A percentile compares a stretch with the other conserved stretches of the same genome.
phyloP scores from a whole-genome alignment of 2,113 vertebrate genomes.

The Takifugu bimaculatus region DNA sequence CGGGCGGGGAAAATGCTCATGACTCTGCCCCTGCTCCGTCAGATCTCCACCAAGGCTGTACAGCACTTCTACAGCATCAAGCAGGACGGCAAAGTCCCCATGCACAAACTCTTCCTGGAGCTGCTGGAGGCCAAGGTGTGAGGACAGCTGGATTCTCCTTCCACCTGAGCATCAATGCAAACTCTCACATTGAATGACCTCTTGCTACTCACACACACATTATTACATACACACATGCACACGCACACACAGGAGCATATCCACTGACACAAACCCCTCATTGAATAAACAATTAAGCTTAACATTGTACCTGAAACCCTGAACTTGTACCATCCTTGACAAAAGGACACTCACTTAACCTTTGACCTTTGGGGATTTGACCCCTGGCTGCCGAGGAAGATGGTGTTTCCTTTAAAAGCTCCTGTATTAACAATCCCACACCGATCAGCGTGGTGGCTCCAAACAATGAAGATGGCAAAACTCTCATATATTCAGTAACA shows the following conservation, averaged over 20 bases:
- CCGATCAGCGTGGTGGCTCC: conserved; percentile 35
- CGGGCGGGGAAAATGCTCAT: conserved; percentile 96
- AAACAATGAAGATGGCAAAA: conserved; percentile 45
- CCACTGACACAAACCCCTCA: conserved; percentile 31
- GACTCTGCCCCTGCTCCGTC: conserved; percentile 94
- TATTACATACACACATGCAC: not conserved
- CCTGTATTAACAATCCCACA: conserved; percentile 34
- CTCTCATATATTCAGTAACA: conserved; percentile 63
- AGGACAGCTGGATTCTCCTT: conserved; percentile 50
- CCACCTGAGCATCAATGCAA: conserved; percentile 33
- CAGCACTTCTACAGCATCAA: conserved; percentile 99
- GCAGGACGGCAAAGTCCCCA: conserved; percentile 99
- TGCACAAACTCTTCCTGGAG: conserved; percentile 99
- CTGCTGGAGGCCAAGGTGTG: conserved; percentile 99
- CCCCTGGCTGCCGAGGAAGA: conserved; percentile 35
- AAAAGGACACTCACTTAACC: conserved; percentile 46
- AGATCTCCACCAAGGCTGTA: conserved; percentile 98
- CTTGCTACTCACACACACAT: conserved; percentile 31
- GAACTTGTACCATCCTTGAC: conserved; percentile 57
- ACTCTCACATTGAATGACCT: conserved; percentile 62
- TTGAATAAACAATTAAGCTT: conserved; percentile 54
- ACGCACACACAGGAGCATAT: conserved; percentile 18
- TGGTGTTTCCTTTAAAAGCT: conserved; percentile 46
- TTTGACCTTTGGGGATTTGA: conserved; percentile 36
- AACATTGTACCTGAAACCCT: conserved; percentile 42